Conservation (phyloP, 35 echinoderm and acorn worm species). For the Lytechinus variegatus region DNA sequence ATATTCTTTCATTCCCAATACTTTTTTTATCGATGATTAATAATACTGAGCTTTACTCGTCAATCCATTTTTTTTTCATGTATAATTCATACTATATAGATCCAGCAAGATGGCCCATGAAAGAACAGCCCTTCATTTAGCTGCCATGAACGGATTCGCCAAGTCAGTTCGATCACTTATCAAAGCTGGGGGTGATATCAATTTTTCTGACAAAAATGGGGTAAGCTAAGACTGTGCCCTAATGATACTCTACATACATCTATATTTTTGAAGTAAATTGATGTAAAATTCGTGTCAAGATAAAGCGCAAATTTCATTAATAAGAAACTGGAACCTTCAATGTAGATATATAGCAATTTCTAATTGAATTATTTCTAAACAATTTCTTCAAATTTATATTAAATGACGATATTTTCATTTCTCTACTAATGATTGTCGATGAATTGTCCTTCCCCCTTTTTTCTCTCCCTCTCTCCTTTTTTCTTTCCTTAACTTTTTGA, state of each 20-base stretch:
- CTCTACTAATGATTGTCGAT: background rate
- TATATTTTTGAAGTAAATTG: too few species aligned
- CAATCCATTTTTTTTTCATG: background rate
- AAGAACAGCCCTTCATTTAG: constrained; percentile 16
- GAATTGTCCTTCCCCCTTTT: background rate
- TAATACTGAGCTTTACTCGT: background rate
- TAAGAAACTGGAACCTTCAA: too few species aligned
- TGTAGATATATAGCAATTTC: too few species aligned
- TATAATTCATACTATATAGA: background rate
- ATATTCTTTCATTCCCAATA: background rate
- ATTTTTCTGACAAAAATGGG: background rate
- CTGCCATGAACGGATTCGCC: background rate
- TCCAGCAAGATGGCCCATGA: background rate
- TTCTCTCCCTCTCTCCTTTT: background rate
- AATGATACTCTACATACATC: too few species aligned
- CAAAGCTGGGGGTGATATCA: background rate
- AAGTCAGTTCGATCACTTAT: background rate
- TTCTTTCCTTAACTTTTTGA: too few species aligned
- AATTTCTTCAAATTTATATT: too few species aligned
- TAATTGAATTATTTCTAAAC: too few species aligned
- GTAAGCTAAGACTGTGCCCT: background rate
- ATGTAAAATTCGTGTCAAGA: too few species aligned
- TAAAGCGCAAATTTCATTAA: too few species aligned
- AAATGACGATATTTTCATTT: too few species aligned
- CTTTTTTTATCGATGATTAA: background rate